Base-by-base conservation (phyloP, 1,140 invertebrate species). In the Drosophila hydei region DNA sequence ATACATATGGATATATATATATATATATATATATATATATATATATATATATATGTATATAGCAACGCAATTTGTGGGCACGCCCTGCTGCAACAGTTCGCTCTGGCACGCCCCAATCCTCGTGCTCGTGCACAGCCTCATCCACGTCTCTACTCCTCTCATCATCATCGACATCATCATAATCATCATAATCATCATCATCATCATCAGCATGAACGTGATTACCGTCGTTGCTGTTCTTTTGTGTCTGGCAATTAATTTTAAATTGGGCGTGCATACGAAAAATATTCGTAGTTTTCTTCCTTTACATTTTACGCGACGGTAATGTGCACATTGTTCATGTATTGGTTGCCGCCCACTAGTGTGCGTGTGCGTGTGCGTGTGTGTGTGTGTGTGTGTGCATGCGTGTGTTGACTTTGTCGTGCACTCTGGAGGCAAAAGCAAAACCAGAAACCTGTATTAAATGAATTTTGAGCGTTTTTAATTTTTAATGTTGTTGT, bases 181-280 rank as follows among this genome's bases (percentile, higher is more conserved):
- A 38, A 54, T 33, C 33, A 33, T n/a, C 47, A 18, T 19, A 38
- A 51, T 18, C 69, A 52, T 18, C 16, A 51, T 51, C 47, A 54
- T 33, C 33, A 59, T 60, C 6, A 12, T 33, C 27, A 12, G 11
- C 9, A 2, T n/a, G 6, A 52, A 19, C 25, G 12, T 12, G n/a
- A 25, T 36, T 19, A 50, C 54, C 27, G 23, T 8, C 19, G 58
- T 65, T 47, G 67, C 56, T 70, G 84, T 90, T 84, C 89, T 90
- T 90, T 89, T 90, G 88, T 90, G 84, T 90, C 84, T 90, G 89
- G 88, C 89, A 90, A 90, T 90, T 90, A 90, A 90, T 90, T 90
- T 90, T 90, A 90, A 90, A 90, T 90, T 90, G 87, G 80, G 87
- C 87, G 85, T 85, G 81, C 81, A 85, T 85, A 85, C 81, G 77